Evolutionary conservation across 2,797 vertebrate species (phyloP), one percentile per base, ranked within the genome.

Genomic region (Pitangus sulphuratus): DNA sequence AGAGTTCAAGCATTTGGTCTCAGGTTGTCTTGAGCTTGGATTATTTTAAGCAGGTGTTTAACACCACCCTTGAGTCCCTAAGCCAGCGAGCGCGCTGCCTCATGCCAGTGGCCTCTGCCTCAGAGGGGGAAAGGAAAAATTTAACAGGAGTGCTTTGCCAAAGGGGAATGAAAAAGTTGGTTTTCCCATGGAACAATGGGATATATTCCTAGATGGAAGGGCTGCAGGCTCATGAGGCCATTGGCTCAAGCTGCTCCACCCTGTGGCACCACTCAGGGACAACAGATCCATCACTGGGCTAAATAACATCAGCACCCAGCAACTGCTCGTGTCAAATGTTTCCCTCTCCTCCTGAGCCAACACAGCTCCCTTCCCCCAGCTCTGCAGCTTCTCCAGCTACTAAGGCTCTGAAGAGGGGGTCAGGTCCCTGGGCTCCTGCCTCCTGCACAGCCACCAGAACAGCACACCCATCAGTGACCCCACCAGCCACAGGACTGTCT

Each of bases 71-170:
- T 15, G 69, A 68, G 65, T 56, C 35, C 33, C 25, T 42, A 58
- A 66, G 57, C 42, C 19, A 3, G 40, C 0, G 0, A 90, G 13
- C 0, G 1, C 37, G 44, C 76, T 72, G 84, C 39, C 3, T 1
- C 13, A 6, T 68, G 18, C 28, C 79, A 40, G 45, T 1, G 20
- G 48, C 56, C 26, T 60, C 72, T 69, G 45, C 30, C 25, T 68
- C n/a, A 47, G 4, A 37, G 9, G 3, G 33, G 9, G 45, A 77
- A 87, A 83, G 50, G 39, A 50, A 75, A 84, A 72, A 50, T 33
- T 28, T 77, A 80, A 79, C 47, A 79, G 26, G 45, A 64, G 12
- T 18, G 31, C 31, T 53, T 56, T 13, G 11, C 28, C 72, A 62
- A 78, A 57, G 62, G 19, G 45, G 11, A 86, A 61, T 2, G 7